These are phyloP conservation scores for Helicolenus hilgendorfi DNA, from an alignment of 2,797 vertebrate genomes.

Conservation along the genomic window DNA sequence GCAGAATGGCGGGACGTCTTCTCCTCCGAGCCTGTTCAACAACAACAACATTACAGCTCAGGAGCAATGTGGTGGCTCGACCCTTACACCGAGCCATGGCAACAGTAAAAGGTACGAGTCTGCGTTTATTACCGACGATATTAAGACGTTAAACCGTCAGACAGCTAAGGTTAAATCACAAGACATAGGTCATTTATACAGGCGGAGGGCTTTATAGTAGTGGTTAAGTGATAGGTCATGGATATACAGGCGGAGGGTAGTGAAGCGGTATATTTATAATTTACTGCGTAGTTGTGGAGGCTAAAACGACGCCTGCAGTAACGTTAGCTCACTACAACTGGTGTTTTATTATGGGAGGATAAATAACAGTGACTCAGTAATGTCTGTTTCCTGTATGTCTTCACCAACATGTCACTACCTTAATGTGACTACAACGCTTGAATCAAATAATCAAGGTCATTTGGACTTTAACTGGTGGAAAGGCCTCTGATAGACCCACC, in stretches of 20 bases:
- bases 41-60: slow-evolving; percentile 36
- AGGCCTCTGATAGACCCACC: slow-evolving; percentile 73
- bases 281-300: not conserved
- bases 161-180: accelerated
- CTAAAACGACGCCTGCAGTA: not conserved
- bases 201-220: too few species aligned
- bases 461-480: slow-evolving; percentile 27
- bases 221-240: not conserved
- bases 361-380: not conserved
- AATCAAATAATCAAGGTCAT: slow-evolving; percentile 84
- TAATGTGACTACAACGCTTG: not conserved
- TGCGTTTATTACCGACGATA: not conserved
- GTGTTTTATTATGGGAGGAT: not conserved
- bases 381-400: not conserved
- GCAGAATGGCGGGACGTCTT: slow-evolving; percentile 82
- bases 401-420: not conserved
- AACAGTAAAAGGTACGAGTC: slow-evolving; percentile 68
- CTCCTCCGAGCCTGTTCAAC: slow-evolving; percentile 70
- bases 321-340: not conserved
- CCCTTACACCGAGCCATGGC: slow-evolving; percentile 61
- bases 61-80: slow-evolving; percentile 8
- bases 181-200: not conserved
- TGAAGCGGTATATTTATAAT: not conserved
- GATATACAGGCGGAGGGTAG: not conserved
- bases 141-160: not conserved